Base-by-base conservation (phyloP, 2,888 invertebrate species). In the Macrosoma leucophasiata region DNA sequence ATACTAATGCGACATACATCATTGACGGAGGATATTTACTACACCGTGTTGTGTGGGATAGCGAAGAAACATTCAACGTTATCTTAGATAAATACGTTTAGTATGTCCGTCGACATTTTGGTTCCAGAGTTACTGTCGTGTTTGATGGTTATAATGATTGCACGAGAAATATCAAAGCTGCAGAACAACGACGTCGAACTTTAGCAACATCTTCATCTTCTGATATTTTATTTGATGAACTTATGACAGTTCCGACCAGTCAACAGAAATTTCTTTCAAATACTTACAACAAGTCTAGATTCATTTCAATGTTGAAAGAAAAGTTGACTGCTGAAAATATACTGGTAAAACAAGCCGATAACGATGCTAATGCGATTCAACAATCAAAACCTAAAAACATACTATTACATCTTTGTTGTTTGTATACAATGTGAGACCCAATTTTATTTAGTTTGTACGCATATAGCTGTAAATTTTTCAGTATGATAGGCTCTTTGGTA, bases 251-350 rank as follows among this genome's bases (percentile, higher is more conserved):
- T 36, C 44, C 52, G 25, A 43, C 37, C 11, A 47, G 29, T 21
- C 43, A 48, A 48, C 40, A 52, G 14, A 28, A 38, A 33, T 41
- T 50, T 41, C 40, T 60, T 43, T 14, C 52, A 38, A 60, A 58
- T 50, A 52, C 34, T 27, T 47, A 59, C 34, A 57, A 59, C 27
- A 59, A 62, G 37, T 51, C 48, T 55, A 48, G 57, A 24, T 52
- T 61, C 22, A 60, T 62, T 54, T 48, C 40, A 19, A 47, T 51
- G 48, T 37, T 51, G 36, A 43, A 37, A 31, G 39, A 41, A 38
- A 45, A 44, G 33, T 52, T 61, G 45, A 50, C 49, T 1, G 33
- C 52, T 48, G 54, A 46, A 31, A 55, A 55, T 54, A 55, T 58
- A 23, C 33, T 21, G 1, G 54, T 56, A 7, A 50, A 53, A 53